These are phyloP conservation scores for Clarias pachynema DNA, from an alignment of 2,797 vertebrate genomes.

Conservation along the genomic window DNA sequence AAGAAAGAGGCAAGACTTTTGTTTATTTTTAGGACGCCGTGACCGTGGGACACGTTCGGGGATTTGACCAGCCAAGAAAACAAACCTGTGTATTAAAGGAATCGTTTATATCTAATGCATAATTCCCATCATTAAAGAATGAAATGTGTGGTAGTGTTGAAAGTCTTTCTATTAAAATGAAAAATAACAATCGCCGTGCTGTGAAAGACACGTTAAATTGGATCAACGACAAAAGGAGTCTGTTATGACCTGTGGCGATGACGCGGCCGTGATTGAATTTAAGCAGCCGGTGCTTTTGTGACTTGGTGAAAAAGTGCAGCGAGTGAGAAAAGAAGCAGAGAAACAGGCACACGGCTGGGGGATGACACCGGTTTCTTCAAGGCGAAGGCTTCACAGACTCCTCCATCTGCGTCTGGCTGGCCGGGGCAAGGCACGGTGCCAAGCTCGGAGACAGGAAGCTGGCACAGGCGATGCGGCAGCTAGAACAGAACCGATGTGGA, in stretches of 20 bases:
- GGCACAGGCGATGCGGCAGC: constrained; percentile 61
- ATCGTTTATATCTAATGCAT: background rate
- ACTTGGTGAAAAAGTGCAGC: constrained; percentile 46
- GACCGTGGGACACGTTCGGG: background rate
- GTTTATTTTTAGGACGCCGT: background rate
- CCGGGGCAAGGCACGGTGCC: constrained; percentile 69
- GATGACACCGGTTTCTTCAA: constrained; percentile 71
- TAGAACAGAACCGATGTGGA: constrained; percentile 75
- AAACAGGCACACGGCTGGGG: constrained; percentile 25
- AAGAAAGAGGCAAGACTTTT: background rate
- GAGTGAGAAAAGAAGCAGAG: constrained; percentile 53
- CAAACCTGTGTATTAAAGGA: background rate
- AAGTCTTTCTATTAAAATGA: background rate
- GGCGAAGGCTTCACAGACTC: constrained; percentile 65
- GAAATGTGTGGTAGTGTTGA: background rate
- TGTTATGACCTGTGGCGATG: constrained; percentile 18
- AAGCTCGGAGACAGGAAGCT: constrained; percentile 74
- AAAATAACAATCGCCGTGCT: background rate
- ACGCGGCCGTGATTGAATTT: constrained; percentile 21
- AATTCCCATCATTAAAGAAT: background rate
- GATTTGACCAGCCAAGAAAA: background rate
- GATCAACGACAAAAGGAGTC: constrained; percentile 22
- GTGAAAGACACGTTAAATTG: background rate
- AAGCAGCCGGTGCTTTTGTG: constrained; percentile 36
- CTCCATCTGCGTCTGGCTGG: constrained; percentile 75